phyloP scores from a whole-genome alignment of 2,888 invertebrate genomes.

The Zootermopsis nevadensis region DNA sequence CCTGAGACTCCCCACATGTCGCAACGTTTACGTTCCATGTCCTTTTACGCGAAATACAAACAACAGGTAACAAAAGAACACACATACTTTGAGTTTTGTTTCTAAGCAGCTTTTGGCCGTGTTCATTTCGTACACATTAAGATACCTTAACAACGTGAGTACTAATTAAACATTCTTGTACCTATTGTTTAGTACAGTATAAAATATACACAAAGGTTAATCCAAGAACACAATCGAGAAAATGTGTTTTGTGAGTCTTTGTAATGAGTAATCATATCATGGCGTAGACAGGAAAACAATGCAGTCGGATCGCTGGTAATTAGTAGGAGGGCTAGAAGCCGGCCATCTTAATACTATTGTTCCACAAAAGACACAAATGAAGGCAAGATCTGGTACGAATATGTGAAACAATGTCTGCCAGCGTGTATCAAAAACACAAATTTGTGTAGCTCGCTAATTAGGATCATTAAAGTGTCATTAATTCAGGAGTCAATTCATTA shows the following conservation, averaged over 20 bases:
- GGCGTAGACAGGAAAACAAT: slow-evolving; percentile 20
- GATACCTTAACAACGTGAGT: background rate
- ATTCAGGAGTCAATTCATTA: slow-evolving; percentile 43
- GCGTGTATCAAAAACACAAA: slow-evolving; percentile 21
- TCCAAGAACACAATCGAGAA: background rate
- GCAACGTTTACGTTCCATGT: background rate
- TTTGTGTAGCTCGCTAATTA: slow-evolving; percentile 41
- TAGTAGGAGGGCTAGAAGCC: slow-evolving; percentile 8
- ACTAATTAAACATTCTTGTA: background rate
- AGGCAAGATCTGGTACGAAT: background rate
- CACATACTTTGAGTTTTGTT: background rate
- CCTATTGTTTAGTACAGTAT: background rate
- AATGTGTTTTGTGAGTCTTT: background rate
- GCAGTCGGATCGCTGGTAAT: slow-evolving; percentile 23
- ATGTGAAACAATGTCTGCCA: background rate
- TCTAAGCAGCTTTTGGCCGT: background rate
- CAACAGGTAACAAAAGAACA: too few species aligned
- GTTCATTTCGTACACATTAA: background rate
- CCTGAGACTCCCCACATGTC: too few species aligned
- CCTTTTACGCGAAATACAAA: background rate
- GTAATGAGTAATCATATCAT: slow-evolving; percentile 35
- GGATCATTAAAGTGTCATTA: slow-evolving; percentile 48
- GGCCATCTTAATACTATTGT: slow-evolving; percentile 25
- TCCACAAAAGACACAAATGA: slow-evolving; percentile 3
- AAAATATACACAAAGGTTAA: slow-evolving; percentile 7